Percentiles rank a stretch among this genome's conserved stretches.
These are phyloP conservation scores for Pelodiscus sinensis DNA, from an alignment of 2,113 vertebrate genomes.

Conservation along the genomic window DNA sequence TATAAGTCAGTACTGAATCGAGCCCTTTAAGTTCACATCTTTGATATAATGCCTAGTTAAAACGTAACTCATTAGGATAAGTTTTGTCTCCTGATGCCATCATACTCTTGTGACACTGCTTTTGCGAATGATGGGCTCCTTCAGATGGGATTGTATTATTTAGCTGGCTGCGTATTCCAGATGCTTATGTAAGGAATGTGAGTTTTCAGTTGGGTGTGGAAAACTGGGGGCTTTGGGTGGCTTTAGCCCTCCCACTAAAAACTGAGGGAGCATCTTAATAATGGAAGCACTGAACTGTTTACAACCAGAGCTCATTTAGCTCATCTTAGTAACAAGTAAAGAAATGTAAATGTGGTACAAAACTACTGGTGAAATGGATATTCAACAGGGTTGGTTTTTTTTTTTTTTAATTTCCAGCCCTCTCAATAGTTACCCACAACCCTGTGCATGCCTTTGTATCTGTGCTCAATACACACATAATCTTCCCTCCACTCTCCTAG, in stretches of 20 bases:
- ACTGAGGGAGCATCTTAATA: background rate
- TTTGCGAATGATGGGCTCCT: background rate
- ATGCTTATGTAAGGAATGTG: background rate
- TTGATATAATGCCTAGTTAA: slow-evolving; percentile 37
- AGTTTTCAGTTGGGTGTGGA: background rate
- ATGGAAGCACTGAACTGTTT: background rate
- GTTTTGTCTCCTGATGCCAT: slow-evolving; percentile 57
- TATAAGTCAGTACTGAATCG: background rate
- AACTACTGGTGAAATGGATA: background rate
- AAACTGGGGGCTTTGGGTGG: background rate
- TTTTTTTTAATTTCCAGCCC: background rate
- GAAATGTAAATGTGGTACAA: background rate
- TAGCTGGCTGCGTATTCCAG: background rate
- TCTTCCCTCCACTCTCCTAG: background rate
- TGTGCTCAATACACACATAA: rapidly evolving
- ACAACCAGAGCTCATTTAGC: rapidly evolving
- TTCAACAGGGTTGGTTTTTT: background rate
- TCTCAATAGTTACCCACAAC: background rate
- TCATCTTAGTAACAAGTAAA: background rate
- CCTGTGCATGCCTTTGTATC: background rate
- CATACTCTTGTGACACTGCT: background rate
- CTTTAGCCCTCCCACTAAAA: background rate
- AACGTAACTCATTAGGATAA: slow-evolving; percentile 50
- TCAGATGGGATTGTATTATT: background rate
- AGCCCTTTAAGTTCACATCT: background rate